These are phyloP conservation scores for Pomacea maculata DNA, from an alignment of 1,140 invertebrate genomes.

Conservation along the genomic window DNA sequence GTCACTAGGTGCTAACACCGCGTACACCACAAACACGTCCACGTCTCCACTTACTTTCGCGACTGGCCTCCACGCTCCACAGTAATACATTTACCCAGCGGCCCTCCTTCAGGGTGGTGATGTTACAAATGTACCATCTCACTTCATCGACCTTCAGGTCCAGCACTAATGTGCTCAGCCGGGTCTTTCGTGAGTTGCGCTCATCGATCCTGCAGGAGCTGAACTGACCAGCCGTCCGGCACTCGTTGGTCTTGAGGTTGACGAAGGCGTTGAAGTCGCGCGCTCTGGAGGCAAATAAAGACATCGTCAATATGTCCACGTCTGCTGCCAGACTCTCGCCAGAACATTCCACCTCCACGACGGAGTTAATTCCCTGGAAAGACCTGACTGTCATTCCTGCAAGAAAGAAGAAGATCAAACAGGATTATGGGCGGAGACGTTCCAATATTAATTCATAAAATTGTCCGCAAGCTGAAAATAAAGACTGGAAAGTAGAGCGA, in stretches of 20 bases:
- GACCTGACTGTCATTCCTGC: slow-evolving; percentile 12
- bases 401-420: not conserved
- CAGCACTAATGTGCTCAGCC: slow-evolving; percentile 14
- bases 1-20: not conserved
- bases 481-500: not conserved
- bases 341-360: slow-evolving; percentile 16
- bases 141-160: slow-evolving; percentile 3
- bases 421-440: not conserved
- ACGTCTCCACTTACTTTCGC: not conserved
- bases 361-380: slow-evolving; percentile 11
- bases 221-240: slow-evolving; percentile 5
- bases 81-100: not conserved
- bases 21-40: not conserved
- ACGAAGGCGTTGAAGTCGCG: slow-evolving; percentile 9
- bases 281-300: not conserved
- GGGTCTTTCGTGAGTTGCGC: not conserved
- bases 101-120: not conserved
- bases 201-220: slow-evolving; percentile 4
- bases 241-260: slow-evolving; percentile 8
- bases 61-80: not conserved
- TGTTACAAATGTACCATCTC: slow-evolving; percentile 5
- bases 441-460: too few relatives aligned
- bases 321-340: slow-evolving; percentile 4
- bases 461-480: not conserved
- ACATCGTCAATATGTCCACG: slow-evolving; percentile 18